These are phyloP conservation scores for Stenolophus ochropezus DNA, from an alignment of 2,888 invertebrate species.

Conservation along the genomic window DNA sequence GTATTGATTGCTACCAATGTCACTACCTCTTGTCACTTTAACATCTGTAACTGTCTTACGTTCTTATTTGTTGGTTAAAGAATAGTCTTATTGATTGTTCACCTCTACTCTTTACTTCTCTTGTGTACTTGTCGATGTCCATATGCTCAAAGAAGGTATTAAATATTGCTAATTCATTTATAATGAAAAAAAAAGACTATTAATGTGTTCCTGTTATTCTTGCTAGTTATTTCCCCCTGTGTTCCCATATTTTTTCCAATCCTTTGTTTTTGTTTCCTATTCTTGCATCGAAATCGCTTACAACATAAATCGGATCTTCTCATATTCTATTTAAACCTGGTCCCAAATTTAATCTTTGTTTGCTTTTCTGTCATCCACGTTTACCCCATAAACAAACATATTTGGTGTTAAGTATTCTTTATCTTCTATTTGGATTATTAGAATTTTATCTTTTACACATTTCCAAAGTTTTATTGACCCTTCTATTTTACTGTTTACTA, in stretches of 20 bases:
- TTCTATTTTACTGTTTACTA: too few species aligned
- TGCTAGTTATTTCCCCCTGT: background rate
- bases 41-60: conserved; percentile 1
- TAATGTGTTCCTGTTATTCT: conserved; percentile 26
- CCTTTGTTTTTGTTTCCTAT: too few species aligned
- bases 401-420: too few species aligned
- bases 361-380: too few species aligned
- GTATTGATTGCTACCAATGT: conserved; percentile 5
- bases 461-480: too few species aligned
- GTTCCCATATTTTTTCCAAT: background rate
- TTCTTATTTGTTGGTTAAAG: background rate
- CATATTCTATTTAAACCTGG: background rate
- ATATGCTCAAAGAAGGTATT: conserved; percentile 17
- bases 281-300: conserved; percentile 29
- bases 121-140: conserved; percentile 5
- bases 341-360: too few species aligned
- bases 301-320: background rate
- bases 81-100: conserved; percentile 1
- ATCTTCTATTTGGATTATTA: too few species aligned
- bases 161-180: background rate
- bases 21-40: background rate
- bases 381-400: too few species aligned
- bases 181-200: conserved; percentile 11
- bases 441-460: too few species aligned
- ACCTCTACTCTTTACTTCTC: background rate